phyloP scores from a whole-genome alignment of 2,113 vertebrate species.

The Tor tambroides region DNA sequence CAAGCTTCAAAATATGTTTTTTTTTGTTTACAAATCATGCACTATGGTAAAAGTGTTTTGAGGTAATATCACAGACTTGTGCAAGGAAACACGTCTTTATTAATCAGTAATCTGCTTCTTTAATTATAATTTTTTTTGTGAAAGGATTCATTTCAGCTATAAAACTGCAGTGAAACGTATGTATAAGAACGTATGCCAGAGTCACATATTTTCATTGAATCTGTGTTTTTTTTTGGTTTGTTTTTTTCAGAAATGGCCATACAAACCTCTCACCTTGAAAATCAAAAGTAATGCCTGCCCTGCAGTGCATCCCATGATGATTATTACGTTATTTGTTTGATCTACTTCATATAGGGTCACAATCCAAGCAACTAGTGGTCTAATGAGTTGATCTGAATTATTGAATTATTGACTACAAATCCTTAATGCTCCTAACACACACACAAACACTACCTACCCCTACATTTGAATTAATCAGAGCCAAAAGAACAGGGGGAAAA shows the following conservation, averaged over 20 bases:
- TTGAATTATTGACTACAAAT: constrained; percentile 73
- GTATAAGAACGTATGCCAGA: background rate
- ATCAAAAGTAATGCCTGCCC: background rate
- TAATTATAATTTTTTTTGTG: too few species aligned
- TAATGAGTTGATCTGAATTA: constrained; percentile 64
- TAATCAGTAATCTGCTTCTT: too few species aligned
- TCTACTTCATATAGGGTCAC: background rate
- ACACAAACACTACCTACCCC: constrained; percentile 51
- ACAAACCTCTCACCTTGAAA: background rate
- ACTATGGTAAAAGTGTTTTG: too few species aligned
- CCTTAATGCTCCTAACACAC: constrained; percentile 49
- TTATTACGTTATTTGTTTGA: background rate
- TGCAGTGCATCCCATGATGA: background rate
- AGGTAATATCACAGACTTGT: too few species aligned
- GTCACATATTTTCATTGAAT: background rate
- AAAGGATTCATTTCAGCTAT: background rate
- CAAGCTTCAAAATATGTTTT: too few species aligned
- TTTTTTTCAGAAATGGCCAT: background rate
- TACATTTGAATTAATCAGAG: constrained; percentile 75
- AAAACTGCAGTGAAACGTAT: background rate
- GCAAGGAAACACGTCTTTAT: too few species aligned
- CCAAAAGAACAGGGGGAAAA: constrained; percentile 66
- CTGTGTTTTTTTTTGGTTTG: background rate
- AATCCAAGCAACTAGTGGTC: constrained; percentile 41
- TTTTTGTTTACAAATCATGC: too few species aligned